Evolutionary conservation across 2,797 vertebrate species (phyloP).

Genomic region (Zenarchopterus dispar): DNA sequence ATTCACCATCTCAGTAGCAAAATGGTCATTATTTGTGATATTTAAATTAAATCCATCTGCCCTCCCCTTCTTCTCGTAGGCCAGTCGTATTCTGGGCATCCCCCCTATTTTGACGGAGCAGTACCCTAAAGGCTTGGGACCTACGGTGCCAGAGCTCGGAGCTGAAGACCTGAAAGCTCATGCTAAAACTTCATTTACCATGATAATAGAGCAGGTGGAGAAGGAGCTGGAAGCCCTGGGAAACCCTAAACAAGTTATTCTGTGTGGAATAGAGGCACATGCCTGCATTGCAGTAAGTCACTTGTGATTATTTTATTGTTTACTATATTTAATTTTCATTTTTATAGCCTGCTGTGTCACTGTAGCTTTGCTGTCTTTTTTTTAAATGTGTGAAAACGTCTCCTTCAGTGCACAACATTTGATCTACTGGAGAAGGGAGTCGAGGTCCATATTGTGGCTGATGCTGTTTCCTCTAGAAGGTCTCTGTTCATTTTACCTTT

Average conservation of each 20-base stretch:
- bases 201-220: conserved; percentile 85
- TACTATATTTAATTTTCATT: too few relatives aligned
- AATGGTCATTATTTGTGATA: neutral
- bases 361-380: neutral
- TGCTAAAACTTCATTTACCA: conserved; percentile 89
- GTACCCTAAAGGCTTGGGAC: conserved; percentile 89
- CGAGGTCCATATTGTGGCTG: conserved; percentile 90
- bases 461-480: conserved; percentile 90
- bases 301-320: too few relatives aligned
- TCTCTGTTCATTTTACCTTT: conserved; percentile 47
- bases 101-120: conserved; percentile 89
- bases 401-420: conserved; percentile 84
- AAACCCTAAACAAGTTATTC: conserved; percentile 84
- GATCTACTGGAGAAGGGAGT: conserved; percentile 88
- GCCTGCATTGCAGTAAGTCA: conserved; percentile 88
- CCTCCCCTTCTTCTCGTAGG: conserved; percentile 65
- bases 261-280: conserved; percentile 91
- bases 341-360: too few relatives aligned
- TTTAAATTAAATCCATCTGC: neutral
- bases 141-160: conserved; percentile 89
- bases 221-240: conserved; percentile 77
- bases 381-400: neutral
- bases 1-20: neutral
- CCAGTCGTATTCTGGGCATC: conserved; percentile 82
- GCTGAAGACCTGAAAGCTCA: conserved; percentile 79